A percentile compares a stretch with the other conserved stretches of the same genome.
phyloP scores from a whole-genome alignment of 2,797 vertebrate species.

The Peromyscus melanophrys region DNA sequence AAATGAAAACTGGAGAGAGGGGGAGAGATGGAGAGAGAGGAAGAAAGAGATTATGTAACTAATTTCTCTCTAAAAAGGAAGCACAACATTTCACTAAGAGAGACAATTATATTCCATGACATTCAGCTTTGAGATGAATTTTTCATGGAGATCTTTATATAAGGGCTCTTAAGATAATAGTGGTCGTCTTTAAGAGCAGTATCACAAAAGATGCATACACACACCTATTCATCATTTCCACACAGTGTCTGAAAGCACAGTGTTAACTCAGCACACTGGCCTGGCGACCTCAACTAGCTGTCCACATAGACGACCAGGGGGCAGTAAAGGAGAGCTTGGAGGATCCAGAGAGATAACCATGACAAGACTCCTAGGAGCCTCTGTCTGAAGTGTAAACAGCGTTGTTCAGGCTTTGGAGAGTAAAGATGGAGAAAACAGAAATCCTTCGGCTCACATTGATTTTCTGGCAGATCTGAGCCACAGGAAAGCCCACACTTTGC shows the following conservation, averaged over 20 bases:
- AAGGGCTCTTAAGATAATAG: slow-evolving; percentile 79
- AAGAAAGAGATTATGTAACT: slow-evolving; percentile 77
- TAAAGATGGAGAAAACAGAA: slow-evolving; percentile 29
- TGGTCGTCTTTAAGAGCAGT: slow-evolving; percentile 70
- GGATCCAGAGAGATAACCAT: not conserved
- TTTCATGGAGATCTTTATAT: slow-evolving; percentile 82
- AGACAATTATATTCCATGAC: slow-evolving; percentile 83
- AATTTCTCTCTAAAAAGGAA: slow-evolving; percentile 75
- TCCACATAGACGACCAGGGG: not conserved
- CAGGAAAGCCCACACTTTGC: not conserved
- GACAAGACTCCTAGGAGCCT: not conserved
- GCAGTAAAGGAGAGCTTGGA: not conserved
- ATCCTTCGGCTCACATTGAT: not conserved
- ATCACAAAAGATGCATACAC: slow-evolving; percentile 58
- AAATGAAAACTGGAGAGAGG: slow-evolving; percentile 67
- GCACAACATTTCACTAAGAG: slow-evolving; percentile 75
- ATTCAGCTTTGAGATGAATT: slow-evolving; percentile 81
- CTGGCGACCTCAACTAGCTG: not conserved
- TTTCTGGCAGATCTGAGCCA: slow-evolving; percentile 36
- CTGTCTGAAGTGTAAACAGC: slow-evolving; percentile 36
- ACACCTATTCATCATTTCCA: slow-evolving; percentile 32
- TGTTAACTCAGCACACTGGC: not conserved
- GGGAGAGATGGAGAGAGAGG: slow-evolving; percentile 62
- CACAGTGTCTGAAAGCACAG: slow-evolving; percentile 10
- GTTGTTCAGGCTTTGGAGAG: slow-evolving; percentile 10